phyloP scores from a whole-genome alignment of 2,797 vertebrate species.

The Acanthornis magna region DNA sequence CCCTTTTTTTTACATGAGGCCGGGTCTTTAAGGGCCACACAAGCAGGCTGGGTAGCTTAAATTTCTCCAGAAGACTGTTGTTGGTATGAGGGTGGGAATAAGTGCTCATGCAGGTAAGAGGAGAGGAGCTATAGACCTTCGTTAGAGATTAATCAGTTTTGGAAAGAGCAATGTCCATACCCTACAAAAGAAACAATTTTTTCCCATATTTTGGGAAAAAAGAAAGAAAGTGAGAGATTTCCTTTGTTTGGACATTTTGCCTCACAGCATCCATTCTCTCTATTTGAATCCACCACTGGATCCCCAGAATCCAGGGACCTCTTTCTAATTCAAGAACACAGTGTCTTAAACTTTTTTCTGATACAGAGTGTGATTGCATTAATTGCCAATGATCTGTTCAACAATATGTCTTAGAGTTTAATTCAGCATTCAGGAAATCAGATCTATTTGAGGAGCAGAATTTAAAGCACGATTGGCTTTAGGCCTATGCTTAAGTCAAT shows the following conservation, averaged over 20 bases:
- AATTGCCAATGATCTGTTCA: not conserved
- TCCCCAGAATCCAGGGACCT: not conserved
- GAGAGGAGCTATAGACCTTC: not conserved
- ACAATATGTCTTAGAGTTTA: not conserved
- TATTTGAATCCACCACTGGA: not conserved
- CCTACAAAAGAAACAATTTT: not conserved
- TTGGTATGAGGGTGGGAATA: not conserved
- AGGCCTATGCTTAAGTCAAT: conserved; percentile 27
- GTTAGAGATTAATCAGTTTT: not conserved
- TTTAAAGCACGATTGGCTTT: conserved; percentile 15
- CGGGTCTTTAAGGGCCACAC: fast-evolving
- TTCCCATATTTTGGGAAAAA: not conserved
- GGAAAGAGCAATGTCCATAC: not conserved
- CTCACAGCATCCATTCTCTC: not conserved
- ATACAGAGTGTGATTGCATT: not conserved
- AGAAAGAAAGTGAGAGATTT: not conserved
- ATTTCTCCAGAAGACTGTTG: not conserved
- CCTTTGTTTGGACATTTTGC: not conserved
- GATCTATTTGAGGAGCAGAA: not conserved
- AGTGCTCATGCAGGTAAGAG: not conserved
- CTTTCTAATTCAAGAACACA: not conserved
- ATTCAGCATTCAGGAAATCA: not conserved
- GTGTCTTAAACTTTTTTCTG: not conserved
- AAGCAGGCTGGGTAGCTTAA: not conserved
- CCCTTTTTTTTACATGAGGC: not conserved